phyloP scores from a whole-genome alignment of 2,113 vertebrate genomes.

The Phodopus roborovskii region DNA sequence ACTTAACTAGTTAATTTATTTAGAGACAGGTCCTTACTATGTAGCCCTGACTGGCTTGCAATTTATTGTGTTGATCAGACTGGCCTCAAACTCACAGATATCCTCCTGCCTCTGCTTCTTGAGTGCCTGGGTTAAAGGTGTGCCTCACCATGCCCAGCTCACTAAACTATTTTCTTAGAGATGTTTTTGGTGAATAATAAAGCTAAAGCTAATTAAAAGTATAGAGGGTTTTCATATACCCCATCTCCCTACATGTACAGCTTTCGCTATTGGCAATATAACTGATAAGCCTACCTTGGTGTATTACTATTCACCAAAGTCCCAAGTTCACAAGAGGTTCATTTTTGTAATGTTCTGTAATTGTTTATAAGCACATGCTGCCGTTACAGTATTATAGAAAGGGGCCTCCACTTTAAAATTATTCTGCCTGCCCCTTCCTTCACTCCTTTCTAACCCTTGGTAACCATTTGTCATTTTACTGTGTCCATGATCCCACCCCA shows the following conservation, averaged over 20 bases:
- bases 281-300: neutral
- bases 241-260: neutral
- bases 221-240: neutral
- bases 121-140: neutral
- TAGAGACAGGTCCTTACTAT: too few species aligned
- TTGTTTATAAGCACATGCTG: neutral
- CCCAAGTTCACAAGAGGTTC: neutral
- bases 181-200: neutral
- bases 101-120: neutral
- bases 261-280: neutral
- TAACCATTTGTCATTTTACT: neutral
- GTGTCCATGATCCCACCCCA: neutral
- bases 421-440: neutral
- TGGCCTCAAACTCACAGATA: neutral
- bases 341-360: neutral
- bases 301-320: neutral
- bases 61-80: neutral
- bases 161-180: neutral
- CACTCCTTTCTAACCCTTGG: neutral
- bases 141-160: neutral
- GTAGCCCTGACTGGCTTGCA: neutral
- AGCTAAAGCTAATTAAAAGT: neutral
- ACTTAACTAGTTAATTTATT: too few species aligned
- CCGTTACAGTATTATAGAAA: neutral
- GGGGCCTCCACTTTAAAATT: constrained; percentile 21